Conservation (phyloP, 2,113 vertebrate species). For the Rhinichthys klamathensis region DNA sequence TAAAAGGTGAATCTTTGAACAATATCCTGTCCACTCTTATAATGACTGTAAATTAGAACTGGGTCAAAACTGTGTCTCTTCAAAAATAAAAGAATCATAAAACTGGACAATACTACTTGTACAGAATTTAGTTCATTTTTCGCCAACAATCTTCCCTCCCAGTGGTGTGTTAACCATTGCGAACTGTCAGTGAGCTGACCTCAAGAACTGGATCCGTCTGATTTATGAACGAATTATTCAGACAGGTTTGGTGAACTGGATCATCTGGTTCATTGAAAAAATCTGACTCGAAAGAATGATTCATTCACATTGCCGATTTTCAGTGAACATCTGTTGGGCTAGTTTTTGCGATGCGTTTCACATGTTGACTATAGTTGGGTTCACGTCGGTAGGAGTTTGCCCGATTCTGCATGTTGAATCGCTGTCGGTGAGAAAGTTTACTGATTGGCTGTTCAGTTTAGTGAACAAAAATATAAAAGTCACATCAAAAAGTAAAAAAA, state of each 20-base stretch:
- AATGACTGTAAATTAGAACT: neutral
- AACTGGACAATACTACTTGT: neutral
- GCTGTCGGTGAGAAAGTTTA: too few relatives aligned
- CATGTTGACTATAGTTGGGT: too few relatives aligned
- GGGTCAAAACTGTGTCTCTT: neutral
- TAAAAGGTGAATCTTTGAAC: neutral
- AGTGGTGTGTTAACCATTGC: neutral
- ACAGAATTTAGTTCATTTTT: neutral
- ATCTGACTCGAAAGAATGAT: neutral
- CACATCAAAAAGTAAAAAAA: too few relatives aligned
- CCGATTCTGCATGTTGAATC: too few relatives aligned
- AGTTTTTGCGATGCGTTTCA: neutral
- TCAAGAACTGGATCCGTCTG: neutral
- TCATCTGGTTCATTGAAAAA: neutral
- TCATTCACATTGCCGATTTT: neutral
- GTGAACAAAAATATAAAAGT: too few relatives aligned
- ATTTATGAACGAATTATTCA: neutral
- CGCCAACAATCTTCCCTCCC: neutral
- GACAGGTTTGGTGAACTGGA: neutral
- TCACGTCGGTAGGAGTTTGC: too few relatives aligned
- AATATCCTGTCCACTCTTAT: neutral
- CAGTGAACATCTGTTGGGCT: neutral
- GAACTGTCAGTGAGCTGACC: neutral
- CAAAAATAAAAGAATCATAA: neutral
- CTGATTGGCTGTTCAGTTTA: too few relatives aligned